Evolutionary conservation across 2,888 invertebrate genomes (phyloP), one percentile per base, ranked within the genome.

Genomic region (Eristalis tenax): DNA sequence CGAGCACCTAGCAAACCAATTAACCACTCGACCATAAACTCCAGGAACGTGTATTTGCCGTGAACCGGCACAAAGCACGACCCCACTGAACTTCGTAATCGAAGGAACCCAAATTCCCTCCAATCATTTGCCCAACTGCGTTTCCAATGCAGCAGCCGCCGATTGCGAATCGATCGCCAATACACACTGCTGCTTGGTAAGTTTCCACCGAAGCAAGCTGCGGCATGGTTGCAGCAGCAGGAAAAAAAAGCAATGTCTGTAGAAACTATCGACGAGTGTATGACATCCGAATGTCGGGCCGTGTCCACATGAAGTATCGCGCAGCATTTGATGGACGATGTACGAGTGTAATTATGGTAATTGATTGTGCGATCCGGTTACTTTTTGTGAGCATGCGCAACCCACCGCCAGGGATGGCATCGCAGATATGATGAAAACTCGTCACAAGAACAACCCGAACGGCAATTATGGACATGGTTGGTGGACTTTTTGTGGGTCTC

Each of bases 291-390:
- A 28, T 78, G 70, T 78, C 70, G 70, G 38, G 15, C 22, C 15
- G 65, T 43, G 22, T 76, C 8, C 18, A 56, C 64, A 28, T 23
- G 23, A 56, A 63, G 23, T 43, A 63, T 35, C n/a, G 15, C 28
- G 38, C 77, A 38, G 50, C 57, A 68, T 69, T 80, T 73, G 85
- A 77, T 65, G 77, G 15, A 68, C 63, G 68, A 81, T 77, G 73
- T 64, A 69, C 38, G 56, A 85, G 57, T 56, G 35, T 57, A 81
- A 85, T 85, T 81, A 85, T 85, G 81, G 81, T 77, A 81, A 85
- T 81, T 85, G 81, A 85, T 85, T 81, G 77, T 68, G 23, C 13
- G 64, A 69, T 85, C 85, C 73, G 77, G 85, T 81, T 85, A 18
- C 50, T 43, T 84, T 22, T 56, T 40, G 65, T 70, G 73, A 68